Evolutionary conservation across 64 coral and sea anemone species (phyloP), one percentile per base, ranked within the genome.

Genomic region (Actinia tenebrosa): DNA sequence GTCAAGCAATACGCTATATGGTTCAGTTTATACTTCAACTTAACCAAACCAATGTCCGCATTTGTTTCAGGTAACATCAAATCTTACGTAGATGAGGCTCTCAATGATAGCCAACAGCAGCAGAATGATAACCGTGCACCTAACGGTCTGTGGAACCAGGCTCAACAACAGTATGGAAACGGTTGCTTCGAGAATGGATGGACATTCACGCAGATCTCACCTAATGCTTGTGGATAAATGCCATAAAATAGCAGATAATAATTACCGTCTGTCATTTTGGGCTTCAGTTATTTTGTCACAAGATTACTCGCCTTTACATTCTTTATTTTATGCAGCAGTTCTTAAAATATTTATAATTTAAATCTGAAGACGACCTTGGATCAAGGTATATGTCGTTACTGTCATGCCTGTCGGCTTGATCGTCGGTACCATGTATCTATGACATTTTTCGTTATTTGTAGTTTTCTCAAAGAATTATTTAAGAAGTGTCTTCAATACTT

Each of bases 91-190:
- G 50, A 81, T 3, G 27, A 81, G 3, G 22, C 22, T 19, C 45
- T 81, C 1, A 53, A 81, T n/a, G 79, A 81, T 5, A 37, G 30
- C 30, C 30, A 37, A 37, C 79, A 44, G 4, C 44, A n/a, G 4
- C 43, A 81, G 44, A 20, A 81, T 16, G 44, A 81, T 16, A 3
- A 52, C 45, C 83, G 56, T 6, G 83, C 54, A 13, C 54, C 8
- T 10, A 85, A 85, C 16, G 83, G 83, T 19, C 56, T 85, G 7
- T 61, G 52, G 56, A n/a, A 59, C 10, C 5, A 60, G 9, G 83
- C 44, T 22, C 56, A 85, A 45, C 14, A 53, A 52, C 60, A 61
- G 16, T 85, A 85, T 45, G 30, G 30, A 18, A 85, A 85, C 83
- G 83, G 54, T 7, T 61, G 53, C 15, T 45, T 0, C 16, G 23